Evolutionary conservation across 2,113 vertebrate species (phyloP), one percentile per base, ranked within the genome.

Genomic region (Plecotus auritus): DNA sequence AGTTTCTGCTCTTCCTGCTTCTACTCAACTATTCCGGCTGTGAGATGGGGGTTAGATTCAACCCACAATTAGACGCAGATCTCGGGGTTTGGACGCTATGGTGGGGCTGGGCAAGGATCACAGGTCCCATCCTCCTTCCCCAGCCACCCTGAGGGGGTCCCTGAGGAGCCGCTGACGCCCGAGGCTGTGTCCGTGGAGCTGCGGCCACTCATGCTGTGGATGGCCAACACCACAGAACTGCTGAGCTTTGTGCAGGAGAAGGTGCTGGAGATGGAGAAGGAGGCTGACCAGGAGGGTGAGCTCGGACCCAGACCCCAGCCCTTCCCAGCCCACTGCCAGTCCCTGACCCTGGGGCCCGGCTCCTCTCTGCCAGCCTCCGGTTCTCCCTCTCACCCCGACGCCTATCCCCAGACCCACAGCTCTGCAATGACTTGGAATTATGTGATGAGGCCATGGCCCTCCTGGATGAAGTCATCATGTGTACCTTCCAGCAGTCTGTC

Each of bases 391-490:
- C 47, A 83, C 23, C 49, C 61, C 51, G 67, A 96, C 97, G 94
- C 70, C 82, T 94, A 64, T 97, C 95, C 88, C 97, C 97, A 80
- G 98, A 98, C 93, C 98, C 99, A 16, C 97, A 99, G 96, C 97
- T 99, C 95, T 99, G 98, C 97, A 98, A 98, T 89, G 99, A 99
- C 97, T 98, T 99, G 98, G 99, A 99, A 98, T 98, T 98, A 47
- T 99, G 99, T 94, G 99, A 99, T 7, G 99, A 99, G 89, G 99
- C 99, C n/a, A 98, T 99, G 98, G 99, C 98, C 6, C 99, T 99
- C 97, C 98, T 99, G 90, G 99, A 99, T 97, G 99, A 99, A 84
- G 99, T 99, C 97, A 99, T 99, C 90, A 99, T 99, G 99, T 99
- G 99, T 95, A 99, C 99, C 70, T 99, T 99, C 98, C 99, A 99